Base-by-base conservation (phyloP, 2,113 vertebrate genomes). In the Girardinichthys multiradiatus region DNA sequence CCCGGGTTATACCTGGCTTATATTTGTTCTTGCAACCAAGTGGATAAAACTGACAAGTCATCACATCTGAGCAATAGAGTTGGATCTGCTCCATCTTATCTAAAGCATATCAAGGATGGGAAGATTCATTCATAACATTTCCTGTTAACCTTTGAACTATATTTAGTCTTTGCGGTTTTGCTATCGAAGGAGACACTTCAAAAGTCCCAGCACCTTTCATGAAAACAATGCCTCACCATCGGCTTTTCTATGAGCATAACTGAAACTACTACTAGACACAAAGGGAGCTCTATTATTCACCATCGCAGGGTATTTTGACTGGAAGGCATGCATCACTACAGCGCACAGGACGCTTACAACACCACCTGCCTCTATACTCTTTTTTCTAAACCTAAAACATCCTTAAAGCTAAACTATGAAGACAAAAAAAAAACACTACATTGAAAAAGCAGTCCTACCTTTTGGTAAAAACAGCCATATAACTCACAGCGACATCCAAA, bases 231-330 rank as follows among this genome's bases (percentile, higher is more conserved):
- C 74, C 28, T 66, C 80, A 64, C 77, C 85, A 76, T 89, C 68
- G 79, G 63, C 48, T 28, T 26, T 48, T 69, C 82, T 72, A 59
- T 73, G 71, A 79, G 78, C 76, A 82, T 42, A 59, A 81, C 76
- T 82, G 54, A 61, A 59, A 77, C 27, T 51, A 59, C 74, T 64
- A 72, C 61, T 63, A 69, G 68, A 86, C 70, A 58, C 76, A 89
- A 82, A 91, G 70, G 86, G 84, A 67, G 17, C 68, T 14, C 72
- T 64, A 82, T 91, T 90, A 88, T 93, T 85, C 77, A 30, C 65
- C 48, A 35, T 51, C 58, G 4, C 26, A 26, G 73, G 75, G 80
- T 84, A 64, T 89, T 86, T 86, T 82, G 82, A 85, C 72, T 81
- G 60, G 80, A 62, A 76, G 65, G 70, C 65, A 70, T 61, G 77